Conservation (phyloP, 2,888 invertebrate genomes). For the Philopedon plagiatum region DNA sequence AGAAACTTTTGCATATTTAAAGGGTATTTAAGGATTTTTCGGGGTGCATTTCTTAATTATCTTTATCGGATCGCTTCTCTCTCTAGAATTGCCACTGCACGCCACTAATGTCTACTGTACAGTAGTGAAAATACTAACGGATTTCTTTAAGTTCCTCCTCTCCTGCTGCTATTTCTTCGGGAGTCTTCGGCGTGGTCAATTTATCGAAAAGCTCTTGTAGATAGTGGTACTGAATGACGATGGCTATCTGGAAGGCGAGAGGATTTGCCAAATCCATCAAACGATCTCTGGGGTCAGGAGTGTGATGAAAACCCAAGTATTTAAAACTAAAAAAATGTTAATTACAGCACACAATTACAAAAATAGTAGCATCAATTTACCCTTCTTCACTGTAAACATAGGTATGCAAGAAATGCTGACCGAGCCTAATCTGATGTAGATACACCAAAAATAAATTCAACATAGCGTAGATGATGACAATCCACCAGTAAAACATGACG, state of each 20-base stretch:
- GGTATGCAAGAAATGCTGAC: conserved; percentile 7
- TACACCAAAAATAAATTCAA: conserved; percentile 20
- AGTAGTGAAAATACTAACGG: too few species aligned
- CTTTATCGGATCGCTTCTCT: too few species aligned
- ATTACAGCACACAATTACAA: not conserved
- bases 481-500: not conserved
- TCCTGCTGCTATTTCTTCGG: conserved; percentile 17
- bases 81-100: too few species aligned
- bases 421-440: conserved; percentile 33
- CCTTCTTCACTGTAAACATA: conserved; percentile 3
- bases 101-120: too few species aligned
- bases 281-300: not conserved
- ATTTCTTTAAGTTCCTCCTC: not conserved
- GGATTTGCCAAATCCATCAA: conserved; percentile 20
- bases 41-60: too few species aligned
- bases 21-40: too few species aligned
- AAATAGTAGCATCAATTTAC: not conserved
- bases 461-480: not conserved
- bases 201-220: conserved; percentile 34
- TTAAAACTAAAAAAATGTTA: conserved; percentile 23
- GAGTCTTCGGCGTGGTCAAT: conserved; percentile 26
- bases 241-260: conserved; percentile 40
- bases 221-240: conserved; percentile 43
- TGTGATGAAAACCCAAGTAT: conserved; percentile 1
- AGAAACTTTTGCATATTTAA: too few species aligned